These are phyloP conservation scores for Napeogenes inachia DNA, from an alignment of 2,888 invertebrate genomes.

Conservation along the genomic window DNA sequence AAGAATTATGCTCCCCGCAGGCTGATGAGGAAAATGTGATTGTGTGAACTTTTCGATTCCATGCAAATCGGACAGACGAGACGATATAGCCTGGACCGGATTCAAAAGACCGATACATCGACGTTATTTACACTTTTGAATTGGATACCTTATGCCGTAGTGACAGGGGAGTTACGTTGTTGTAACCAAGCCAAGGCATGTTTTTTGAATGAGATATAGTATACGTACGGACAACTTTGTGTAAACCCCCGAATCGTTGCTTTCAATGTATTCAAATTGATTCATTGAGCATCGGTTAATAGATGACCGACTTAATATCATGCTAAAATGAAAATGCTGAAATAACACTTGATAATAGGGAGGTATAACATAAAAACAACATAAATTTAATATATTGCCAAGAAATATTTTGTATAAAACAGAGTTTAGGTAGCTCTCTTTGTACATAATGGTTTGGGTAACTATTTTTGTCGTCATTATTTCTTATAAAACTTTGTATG, in stretches of 20 bases:
- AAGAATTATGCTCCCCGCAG: conserved; percentile 74
- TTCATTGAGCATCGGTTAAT: conserved; percentile 54
- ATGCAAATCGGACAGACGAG: conserved; percentile 71
- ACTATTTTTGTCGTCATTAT: too few relatives aligned
- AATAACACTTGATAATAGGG: conserved; percentile 35
- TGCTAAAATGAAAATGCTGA: conserved; percentile 42
- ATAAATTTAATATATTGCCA: not conserved
- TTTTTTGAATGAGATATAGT: conserved; percentile 56
- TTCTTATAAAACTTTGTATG: too few relatives aligned
- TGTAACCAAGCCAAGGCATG: conserved; percentile 45
- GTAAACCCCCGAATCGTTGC: conserved; percentile 55
- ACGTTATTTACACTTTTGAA: conserved; percentile 57
- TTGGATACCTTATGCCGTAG: conserved; percentile 47
- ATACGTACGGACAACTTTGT: conserved; percentile 45
- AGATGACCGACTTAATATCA: conserved; percentile 55
- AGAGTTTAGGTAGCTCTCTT: not conserved
- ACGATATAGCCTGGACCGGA: conserved; percentile 57
- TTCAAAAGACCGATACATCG: conserved; percentile 49
- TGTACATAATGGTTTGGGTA: too few relatives aligned
- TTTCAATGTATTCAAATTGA: conserved; percentile 67
- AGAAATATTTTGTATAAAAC: not conserved
- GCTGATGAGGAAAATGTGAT: conserved; percentile 77
- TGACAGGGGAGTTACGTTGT: conserved; percentile 42
- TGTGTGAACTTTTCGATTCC: conserved; percentile 74
- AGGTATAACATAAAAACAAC: conserved; percentile 1